phyloP scores from a whole-genome alignment of 2,797 vertebrate genomes.

The Siniperca obscura region DNA sequence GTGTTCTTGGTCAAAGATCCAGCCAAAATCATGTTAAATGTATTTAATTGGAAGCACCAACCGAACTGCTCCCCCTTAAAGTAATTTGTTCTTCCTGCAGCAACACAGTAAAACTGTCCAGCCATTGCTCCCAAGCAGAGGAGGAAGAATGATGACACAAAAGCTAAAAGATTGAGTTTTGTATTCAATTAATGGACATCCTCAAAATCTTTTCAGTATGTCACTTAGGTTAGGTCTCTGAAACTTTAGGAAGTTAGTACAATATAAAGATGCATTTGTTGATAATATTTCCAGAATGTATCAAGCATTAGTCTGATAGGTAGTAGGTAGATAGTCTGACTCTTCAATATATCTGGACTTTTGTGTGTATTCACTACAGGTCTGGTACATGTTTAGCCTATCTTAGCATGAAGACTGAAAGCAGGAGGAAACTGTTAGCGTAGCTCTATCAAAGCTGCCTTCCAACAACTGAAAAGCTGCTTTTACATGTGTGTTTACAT shows the following conservation, averaged over 20 bases:
- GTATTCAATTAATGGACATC: constrained; percentile 1
- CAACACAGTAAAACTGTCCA: constrained; percentile 33
- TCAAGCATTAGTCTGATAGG: not conserved
- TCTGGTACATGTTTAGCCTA: not conserved
- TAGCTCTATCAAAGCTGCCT: not conserved
- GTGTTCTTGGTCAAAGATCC: constrained; percentile 34
- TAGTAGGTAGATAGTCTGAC: too few species aligned
- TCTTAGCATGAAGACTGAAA: not conserved
- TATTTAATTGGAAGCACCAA: constrained; percentile 45
- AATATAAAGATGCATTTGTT: not conserved
- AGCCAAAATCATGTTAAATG: constrained; percentile 56
- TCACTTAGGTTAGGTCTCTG: not conserved
- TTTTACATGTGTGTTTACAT: too few species aligned
- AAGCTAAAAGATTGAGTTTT: not conserved
- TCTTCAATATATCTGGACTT: not conserved
- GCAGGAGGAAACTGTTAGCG: not conserved
- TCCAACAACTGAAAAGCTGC: not conserved
- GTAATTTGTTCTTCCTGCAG: constrained; percentile 58
- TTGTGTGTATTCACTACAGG: not conserved
- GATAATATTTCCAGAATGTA: not conserved
- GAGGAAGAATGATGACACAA: not conserved
- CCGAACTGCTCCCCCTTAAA: constrained; percentile 27
- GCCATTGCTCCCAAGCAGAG: constrained; percentile 2
- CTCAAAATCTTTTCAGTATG: not conserved
- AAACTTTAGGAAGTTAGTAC: not conserved